phyloP scores from a whole-genome alignment of 2,797 vertebrate genomes.

The Danio tinwini region DNA sequence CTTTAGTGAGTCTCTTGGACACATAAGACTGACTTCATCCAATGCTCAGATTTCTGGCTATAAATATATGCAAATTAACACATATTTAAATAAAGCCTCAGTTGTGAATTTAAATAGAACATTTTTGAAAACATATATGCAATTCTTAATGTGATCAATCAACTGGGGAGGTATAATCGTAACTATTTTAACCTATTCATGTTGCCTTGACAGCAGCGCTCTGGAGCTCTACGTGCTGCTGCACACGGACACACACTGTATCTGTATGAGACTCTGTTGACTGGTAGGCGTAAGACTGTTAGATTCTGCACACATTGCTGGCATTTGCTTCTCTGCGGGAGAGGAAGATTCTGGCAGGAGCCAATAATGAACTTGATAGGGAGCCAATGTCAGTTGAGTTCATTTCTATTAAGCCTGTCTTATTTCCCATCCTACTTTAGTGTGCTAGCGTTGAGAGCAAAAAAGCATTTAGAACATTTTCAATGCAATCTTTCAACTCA shows the following conservation, averaged over 20 bases:
- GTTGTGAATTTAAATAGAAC: no score
- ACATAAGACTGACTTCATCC: no score
- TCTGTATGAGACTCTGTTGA: background rate
- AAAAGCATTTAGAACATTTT: background rate
- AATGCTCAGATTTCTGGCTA: no score
- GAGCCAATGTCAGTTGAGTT: slow-evolving; percentile 29
- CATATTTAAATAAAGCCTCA: no score
- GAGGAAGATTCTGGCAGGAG: background rate
- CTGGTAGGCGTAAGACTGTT: slow-evolving; percentile 2
- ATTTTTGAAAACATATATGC: no score
- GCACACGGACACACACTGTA: slow-evolving; percentile 22
- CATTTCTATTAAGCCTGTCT: background rate
- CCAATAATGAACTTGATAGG: background rate
- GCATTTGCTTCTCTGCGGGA: background rate
- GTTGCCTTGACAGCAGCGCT: background rate
- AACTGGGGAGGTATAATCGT: no score
- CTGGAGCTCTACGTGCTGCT: slow-evolving; percentile 28
- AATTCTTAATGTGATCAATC: no score
- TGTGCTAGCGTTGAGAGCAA: background rate
- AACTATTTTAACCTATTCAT: no score
- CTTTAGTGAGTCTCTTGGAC: no score
- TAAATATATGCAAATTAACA: no score
- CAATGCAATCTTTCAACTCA: background rate
- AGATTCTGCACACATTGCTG: slow-evolving; percentile 14
- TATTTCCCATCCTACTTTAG: background rate